Percentiles rank a stretch among this genome's conserved stretches.
Evolutionary conservation across 2,113 vertebrate genomes (phyloP).

Genomic region (Aleadryas rufinucha): DNA sequence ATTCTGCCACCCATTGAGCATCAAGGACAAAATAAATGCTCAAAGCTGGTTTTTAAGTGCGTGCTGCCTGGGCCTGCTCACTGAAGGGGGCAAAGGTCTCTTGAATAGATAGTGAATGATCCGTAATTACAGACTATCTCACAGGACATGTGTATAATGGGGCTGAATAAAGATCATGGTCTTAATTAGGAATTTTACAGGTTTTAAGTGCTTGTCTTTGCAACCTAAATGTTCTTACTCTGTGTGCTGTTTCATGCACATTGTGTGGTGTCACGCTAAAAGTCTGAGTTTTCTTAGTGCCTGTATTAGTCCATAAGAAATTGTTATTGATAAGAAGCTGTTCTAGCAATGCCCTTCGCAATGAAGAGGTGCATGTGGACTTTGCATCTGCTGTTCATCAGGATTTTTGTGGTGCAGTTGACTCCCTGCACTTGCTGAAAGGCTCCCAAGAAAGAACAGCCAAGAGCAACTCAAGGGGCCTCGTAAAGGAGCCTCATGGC

Average conservation of each 20-base stretch:
- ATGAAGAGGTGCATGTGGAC: fast-evolving
- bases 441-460: neutral
- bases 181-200: neutral
- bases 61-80: neutral
- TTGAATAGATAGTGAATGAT: neutral
- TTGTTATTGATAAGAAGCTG: neutral
- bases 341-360: neutral
- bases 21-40: neutral
- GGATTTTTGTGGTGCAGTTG: neutral
- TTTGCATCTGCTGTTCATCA: neutral
- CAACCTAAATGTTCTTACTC: neutral
- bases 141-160: neutral
- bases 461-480: neutral
- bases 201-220: neutral
- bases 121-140: neutral
- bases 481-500: neutral
- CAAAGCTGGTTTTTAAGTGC: neutral
- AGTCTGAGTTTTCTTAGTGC: neutral
- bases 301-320: neutral
- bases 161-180: neutral
- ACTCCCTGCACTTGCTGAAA: neutral
- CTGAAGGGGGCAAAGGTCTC: neutral
- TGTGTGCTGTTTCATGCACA: fast-evolving
- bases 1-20: neutral
- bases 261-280: neutral